A percentile compares a stretch with the other conserved stretches of the same genome.
These are phyloP conservation scores for Octopus sinensis DNA, from an alignment of 1,140 invertebrate species.

Conservation along the genomic window DNA sequence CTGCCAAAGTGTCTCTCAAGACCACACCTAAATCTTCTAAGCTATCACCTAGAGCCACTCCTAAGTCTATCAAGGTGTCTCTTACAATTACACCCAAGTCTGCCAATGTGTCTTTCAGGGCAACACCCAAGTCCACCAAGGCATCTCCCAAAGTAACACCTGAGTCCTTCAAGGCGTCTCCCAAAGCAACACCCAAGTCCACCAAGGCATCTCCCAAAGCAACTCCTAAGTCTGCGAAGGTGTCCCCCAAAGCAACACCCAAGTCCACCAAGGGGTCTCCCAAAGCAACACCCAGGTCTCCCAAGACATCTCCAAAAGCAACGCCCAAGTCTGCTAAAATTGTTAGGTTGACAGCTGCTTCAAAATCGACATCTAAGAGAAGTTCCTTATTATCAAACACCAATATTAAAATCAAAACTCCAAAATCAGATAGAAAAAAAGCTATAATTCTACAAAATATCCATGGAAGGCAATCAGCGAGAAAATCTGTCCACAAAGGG, in stretches of 20 bases:
- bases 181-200: conserved; percentile 6
- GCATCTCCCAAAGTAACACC: neutral
- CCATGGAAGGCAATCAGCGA: no score
- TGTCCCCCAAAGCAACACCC: conserved; percentile 18
- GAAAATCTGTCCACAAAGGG: no score
- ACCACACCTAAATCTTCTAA: conserved; percentile 21
- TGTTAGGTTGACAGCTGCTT: neutral
- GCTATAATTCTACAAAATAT: conserved; percentile 15
- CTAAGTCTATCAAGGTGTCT: neutral
- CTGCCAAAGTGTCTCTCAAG: conserved; percentile 9
- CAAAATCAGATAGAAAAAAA: no score
- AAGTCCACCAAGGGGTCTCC: neutral
- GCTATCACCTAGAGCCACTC: neutral
- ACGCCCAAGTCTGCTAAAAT: neutral
- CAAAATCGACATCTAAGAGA: neutral
- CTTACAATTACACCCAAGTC: neutral
- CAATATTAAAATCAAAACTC: no score
- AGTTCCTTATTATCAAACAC: no score
- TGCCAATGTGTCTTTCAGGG: neutral
- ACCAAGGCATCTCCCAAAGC: conserved; percentile 16
- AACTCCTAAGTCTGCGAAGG: conserved; percentile 10
- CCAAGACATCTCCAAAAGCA: neutral
- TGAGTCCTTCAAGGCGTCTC: neutral
- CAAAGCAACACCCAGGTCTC: neutral
- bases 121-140: conserved; percentile 7